These are phyloP conservation scores for Coelinius sp. DNA, from an alignment of 2,888 invertebrate genomes.

Conservation along the genomic window DNA sequence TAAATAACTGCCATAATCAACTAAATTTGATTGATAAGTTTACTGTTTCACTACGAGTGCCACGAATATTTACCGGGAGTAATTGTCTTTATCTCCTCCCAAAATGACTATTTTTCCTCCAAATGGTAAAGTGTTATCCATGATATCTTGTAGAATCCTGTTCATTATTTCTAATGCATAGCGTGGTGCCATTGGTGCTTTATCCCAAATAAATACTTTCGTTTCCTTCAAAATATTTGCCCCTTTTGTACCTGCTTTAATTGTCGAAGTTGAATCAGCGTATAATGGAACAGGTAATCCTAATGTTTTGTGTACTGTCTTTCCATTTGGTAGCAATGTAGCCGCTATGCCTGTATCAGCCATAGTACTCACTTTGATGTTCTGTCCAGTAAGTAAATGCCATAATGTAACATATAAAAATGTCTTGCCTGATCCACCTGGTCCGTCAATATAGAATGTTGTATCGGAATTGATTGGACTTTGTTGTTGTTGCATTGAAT, in stretches of 20 bases:
- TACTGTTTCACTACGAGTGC: conserved; percentile 36
- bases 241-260: neutral
- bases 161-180: conserved; percentile 1
- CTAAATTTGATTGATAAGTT: conserved; percentile 50
- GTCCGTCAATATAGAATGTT: no score
- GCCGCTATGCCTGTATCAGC: no score
- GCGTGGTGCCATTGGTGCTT: no score
- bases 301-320: no score
- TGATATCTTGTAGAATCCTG: neutral
- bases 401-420: no score
- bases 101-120: conserved; percentile 27
- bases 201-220: neutral
- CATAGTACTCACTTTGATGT: no score
- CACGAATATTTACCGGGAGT: neutral
- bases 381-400: no score
- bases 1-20: conserved; percentile 36
- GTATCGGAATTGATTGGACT: no score
- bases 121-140: neutral
- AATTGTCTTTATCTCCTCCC: neutral
- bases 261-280: neutral
- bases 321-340: no score
- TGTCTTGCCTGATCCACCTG: no score
- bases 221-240: neutral
- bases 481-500: no score
- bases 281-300: no score